Base-by-base conservation (phyloP, 2,888 invertebrate genomes). In the Tholera decimalis region DNA sequence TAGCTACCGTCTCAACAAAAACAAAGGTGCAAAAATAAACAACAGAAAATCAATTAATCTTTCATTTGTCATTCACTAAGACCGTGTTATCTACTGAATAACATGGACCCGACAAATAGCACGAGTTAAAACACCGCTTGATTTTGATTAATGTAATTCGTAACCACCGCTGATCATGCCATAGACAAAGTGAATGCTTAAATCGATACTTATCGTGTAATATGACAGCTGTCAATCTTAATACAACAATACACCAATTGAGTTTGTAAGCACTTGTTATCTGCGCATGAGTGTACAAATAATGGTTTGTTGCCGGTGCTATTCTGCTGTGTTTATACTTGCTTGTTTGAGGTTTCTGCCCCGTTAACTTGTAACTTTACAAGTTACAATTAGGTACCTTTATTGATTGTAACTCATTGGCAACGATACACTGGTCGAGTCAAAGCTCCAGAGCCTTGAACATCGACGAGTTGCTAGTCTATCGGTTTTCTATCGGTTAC, bases 181-280 rank as follows among this genome's bases (percentile, higher is more conserved):
- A 58, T 33, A 41, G 46, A 68, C 68, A 77, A 80, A 83, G 73
- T 80, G 73, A 77, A 77, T 79, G 83, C 75, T 75, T 73, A 74
- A 55, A 44, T 60, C 65, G 82, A 83, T 84, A 79, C 63, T 65
- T 79, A 83, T 84, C 83, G 71, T 60, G 58, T 83, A 83, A 85
- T 84, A 82, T 82, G 84, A 82, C 85, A 84, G 84, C 83, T 83
- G 84, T 83, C 85, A 79, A 79, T 85, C 84, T 66, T 64, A 79
- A 77, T 77, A 81, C 77, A 78, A 83, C 79, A 78, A 77, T 81
- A 81, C 67, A 79, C 64, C 79, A 82, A 80, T 78, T 76, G 77
- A 79, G 72, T 71, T 73, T 77, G 78, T 73, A 72, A 58, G 67
- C 77, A 79, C 77, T 81, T 72, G 75, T 76, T 82, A 74, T 82